Base-by-base conservation (phyloP, 2,113 vertebrate genomes). In the Psephotus haematonotus region DNA sequence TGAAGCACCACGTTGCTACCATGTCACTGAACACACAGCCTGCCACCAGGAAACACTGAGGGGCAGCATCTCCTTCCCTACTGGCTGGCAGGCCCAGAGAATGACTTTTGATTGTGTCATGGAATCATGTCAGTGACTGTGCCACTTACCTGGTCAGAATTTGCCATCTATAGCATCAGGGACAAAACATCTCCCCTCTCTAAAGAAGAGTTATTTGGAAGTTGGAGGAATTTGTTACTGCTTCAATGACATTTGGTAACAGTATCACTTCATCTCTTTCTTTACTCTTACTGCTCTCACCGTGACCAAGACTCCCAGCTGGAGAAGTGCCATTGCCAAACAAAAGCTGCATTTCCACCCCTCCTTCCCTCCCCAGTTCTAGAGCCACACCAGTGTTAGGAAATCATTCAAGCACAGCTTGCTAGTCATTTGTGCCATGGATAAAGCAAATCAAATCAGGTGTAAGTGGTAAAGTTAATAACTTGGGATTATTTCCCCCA, bases 61-160 rank as follows among this genome's bases (percentile, higher is more conserved):
- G 0, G 28, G 47, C 31, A 47, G 62, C 39, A 10, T 9, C 17
- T 0, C 4, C 27, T 47, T 43, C 33, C 63, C 52, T 4, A 3
- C 5, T 16, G 53, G 59, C 57, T 16, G 22, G 60, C 52, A n/a
- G 79, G n/a, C 29, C 50, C 31, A 44, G 25, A 33, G n/a, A n/a
- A 80, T 43, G 33, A 41, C 57, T 16, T 52, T 10, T 27, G 27
- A 2, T 35, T 71, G 28, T 29, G 19, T 44, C 71, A 31, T 1
- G 9, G 72, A 8, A 27, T 67, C 29, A 22, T 55, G 72, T 75
- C 80, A 86, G 64, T 0, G 0, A 9, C 1, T 6, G 11, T 75
- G 57, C 44, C 83, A 82, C 92, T 92, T 89, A 96, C 93, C 88
- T 95, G 82, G 17, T 16, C 7, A 18, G 9, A n/a, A 86, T 29